Conservation (phyloP, 2,888 invertebrate species). For the Nephrocerus scutellatus region DNA sequence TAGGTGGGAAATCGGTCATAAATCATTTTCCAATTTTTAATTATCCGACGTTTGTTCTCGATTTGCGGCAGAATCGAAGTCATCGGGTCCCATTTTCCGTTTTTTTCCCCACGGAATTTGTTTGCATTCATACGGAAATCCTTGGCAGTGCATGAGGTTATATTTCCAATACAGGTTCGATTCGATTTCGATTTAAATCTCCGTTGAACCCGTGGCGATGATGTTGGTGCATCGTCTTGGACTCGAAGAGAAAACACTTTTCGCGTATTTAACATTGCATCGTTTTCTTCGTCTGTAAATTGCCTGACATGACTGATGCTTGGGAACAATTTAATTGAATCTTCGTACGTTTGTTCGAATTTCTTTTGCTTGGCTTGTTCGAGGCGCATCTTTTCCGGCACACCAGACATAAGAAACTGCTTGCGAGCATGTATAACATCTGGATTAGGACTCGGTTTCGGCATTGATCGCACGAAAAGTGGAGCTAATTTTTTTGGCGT, state of each 20-base stretch:
- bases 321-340: conserved; percentile 53
- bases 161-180: conserved; percentile 17
- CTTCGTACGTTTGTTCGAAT: conserved; percentile 39
- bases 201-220: neutral
- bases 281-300: conserved; percentile 28
- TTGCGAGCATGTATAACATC: conserved; percentile 57
- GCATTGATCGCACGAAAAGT: conserved; percentile 54
- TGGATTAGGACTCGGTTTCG: conserved; percentile 55
- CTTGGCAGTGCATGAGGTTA: conserved; percentile 24
- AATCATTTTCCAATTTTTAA: conserved; percentile 52
- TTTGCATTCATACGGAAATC: conserved; percentile 21
- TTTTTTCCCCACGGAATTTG: neutral
- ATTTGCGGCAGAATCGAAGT: conserved; percentile 22
- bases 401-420: conserved; percentile 65
- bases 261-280: conserved; percentile 14
- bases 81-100: neutral
- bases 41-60: conserved; percentile 44
- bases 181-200: conserved; percentile 12
- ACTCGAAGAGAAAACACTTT: neutral
- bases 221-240: neutral
- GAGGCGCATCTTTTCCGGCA: conserved; percentile 58
- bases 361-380: conserved; percentile 50
- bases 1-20: conserved; percentile 61
- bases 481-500: conserved; percentile 58
- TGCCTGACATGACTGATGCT: conserved; percentile 61